Base-by-base conservation (phyloP, 2,888 invertebrate genomes). In the Selenia dentaria region DNA sequence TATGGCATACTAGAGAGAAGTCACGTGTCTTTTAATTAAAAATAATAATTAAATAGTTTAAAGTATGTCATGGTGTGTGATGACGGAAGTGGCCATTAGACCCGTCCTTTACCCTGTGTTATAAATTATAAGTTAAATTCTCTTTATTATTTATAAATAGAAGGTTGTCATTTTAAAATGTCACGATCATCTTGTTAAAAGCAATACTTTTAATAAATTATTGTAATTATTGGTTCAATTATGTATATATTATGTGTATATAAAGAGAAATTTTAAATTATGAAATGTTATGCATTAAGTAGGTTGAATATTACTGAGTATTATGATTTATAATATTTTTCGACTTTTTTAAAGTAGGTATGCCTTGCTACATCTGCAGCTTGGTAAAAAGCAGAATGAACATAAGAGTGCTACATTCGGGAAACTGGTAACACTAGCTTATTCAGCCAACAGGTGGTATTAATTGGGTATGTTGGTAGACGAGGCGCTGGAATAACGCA, bases 231-330 rank as follows among this genome's bases (percentile, higher is more conserved):
- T 55, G 54, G 48, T 59, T 56, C 51, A 46, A 57, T 52, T 53
- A 44, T 59, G 59, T 59, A 57, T 58, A 8, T n/a, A n/a, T n/a
- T n/a, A 46, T 25, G 43, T 52, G 22, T 36, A 42, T 43, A 38
- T 62, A 64, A 64, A 65, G 54, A 65, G 62, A 67, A 57, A 63
- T 64, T 60, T 57, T 52, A 65, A 64, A 63, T 59, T 68, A 65
- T 70, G 67, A 60, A 67, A 63, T 62, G 37, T 46, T 40, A 35
- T 53, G 53, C 51, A 49, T 44, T 47, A 42, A 50, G 47, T 57
- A 53, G 33, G 34, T 54, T 40, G 35, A 36, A 25, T 40, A 35
- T 35, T 24, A 25, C 25, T 25, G 13, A 25, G 18, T 4, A 33
- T 8, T 33, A 33, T 33, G 10, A 10, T 8, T 10, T 22, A 5